phyloP scores from a whole-genome alignment of 2,888 invertebrate genomes.

The Latrodectus elegans region DNA sequence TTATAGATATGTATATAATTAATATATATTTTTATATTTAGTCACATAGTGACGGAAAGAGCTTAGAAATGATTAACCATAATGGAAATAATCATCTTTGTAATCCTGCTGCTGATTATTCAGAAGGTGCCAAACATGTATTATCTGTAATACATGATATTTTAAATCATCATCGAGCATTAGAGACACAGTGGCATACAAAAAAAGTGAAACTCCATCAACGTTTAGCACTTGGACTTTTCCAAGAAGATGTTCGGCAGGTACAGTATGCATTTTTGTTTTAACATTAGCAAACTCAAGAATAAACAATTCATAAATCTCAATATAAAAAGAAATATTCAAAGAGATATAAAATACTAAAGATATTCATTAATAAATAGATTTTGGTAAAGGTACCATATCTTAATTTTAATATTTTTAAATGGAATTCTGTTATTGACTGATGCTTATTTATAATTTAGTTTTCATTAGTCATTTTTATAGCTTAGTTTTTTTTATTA shows the following conservation, averaged over 20 bases:
- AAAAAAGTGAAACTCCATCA: slow-evolving; percentile 97
- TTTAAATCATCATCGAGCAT: slow-evolving; percentile 91
- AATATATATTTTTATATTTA: slow-evolving; percentile 70
- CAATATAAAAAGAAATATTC: too few relatives aligned
- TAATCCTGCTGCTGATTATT: slow-evolving; percentile 95
- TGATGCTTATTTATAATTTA: not conserved
- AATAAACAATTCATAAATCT: too few relatives aligned
- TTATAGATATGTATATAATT: not conserved
- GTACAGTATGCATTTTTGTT: slow-evolving; percentile 76
- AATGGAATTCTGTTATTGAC: not conserved
- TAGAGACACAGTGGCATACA: slow-evolving; percentile 95
- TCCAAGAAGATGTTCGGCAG: slow-evolving; percentile 98
- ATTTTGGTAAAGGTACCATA: too few relatives aligned
- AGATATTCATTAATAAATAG: too few relatives aligned
- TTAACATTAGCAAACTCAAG: too few relatives aligned
- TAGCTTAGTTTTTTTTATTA: slow-evolving; percentile 74
- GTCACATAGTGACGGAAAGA: slow-evolving; percentile 77
- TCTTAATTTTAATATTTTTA: not conserved
- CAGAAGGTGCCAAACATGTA: slow-evolving; percentile 95
- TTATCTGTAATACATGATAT: slow-evolving; percentile 97
- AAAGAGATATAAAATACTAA: too few relatives aligned
- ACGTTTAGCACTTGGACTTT: slow-evolving; percentile 89
- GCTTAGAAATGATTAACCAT: slow-evolving; percentile 75
- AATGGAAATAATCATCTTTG: slow-evolving; percentile 81
- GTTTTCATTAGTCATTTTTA: not conserved